Evolutionary conservation across 2,113 vertebrate genomes (phyloP).

Genomic region (Chiloscyllium plagiosum): DNA sequence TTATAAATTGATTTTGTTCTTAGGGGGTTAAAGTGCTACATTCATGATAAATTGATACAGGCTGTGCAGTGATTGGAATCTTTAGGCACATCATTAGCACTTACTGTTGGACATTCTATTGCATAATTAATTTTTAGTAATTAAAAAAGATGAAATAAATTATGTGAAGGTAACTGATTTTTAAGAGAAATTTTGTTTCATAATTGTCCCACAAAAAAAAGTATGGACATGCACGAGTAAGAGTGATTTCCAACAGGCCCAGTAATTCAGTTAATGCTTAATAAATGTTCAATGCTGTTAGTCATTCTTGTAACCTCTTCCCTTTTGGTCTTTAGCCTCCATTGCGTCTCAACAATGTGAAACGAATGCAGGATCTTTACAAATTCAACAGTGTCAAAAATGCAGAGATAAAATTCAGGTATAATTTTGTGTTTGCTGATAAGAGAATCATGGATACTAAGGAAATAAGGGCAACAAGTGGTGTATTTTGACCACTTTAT

Average conservation of each 20-base stretch:
- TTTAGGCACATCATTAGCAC: not conserved
- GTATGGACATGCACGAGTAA: not conserved
- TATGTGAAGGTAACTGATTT: not conserved
- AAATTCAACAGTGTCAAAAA: slow-evolving; percentile 73
- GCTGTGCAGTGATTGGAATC: not conserved
- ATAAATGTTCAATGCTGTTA: not conserved
- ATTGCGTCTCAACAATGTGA: slow-evolving; percentile 74
- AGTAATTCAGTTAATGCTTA: not conserved
- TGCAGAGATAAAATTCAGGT: slow-evolving; percentile 90
- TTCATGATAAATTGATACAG: not conserved
- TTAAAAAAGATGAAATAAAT: not conserved
- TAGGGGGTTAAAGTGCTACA: not conserved
- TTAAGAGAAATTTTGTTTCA: not conserved
- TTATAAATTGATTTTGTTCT: not conserved
- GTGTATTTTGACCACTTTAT: too few relatives aligned
- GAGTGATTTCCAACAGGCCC: not conserved
- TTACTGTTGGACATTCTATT: not conserved
- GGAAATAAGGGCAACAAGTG: too few relatives aligned
- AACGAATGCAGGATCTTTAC: slow-evolving; percentile 86
- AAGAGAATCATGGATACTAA: too few relatives aligned
- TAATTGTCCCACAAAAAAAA: not conserved
- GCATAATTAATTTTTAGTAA: not conserved
- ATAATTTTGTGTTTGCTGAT: not conserved
- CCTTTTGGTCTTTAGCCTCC: slow-evolving; percentile 60
- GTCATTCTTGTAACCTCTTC: not conserved